A percentile compares a stretch with the other conserved stretches of the same genome.
Conservation (phyloP, 2,797 vertebrate genomes). For the Spondyliosoma cantharus region DNA sequence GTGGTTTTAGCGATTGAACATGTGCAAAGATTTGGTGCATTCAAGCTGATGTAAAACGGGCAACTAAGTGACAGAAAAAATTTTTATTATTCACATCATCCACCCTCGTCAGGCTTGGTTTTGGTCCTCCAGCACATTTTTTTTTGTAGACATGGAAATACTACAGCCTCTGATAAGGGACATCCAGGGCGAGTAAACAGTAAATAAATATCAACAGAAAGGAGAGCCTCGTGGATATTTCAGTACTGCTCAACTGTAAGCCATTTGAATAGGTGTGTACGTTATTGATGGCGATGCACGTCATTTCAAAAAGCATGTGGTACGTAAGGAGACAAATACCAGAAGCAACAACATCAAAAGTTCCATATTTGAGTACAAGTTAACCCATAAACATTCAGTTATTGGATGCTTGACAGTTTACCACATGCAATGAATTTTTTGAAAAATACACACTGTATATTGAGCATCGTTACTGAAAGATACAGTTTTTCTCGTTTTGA, state of each 20-base stretch:
- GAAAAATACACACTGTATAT: conserved; percentile 46
- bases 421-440: conserved; percentile 63
- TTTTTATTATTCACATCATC: conserved; percentile 71
- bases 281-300: conserved; percentile 51
- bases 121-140: conserved; percentile 30
- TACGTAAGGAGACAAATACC: conserved; percentile 57
- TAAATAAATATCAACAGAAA: conserved; percentile 43
- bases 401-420: conserved; percentile 60
- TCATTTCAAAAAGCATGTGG: conserved; percentile 56
- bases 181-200: conserved; percentile 31
- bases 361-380: conserved; percentile 62
- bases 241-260: conserved; percentile 44
- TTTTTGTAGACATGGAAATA: conserved; percentile 29
- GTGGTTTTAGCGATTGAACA: conserved; percentile 28
- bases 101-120: conserved; percentile 39
- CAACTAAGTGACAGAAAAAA: conserved; percentile 50
- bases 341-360: conserved; percentile 67
- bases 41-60: conserved; percentile 58
- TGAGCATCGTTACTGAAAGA: conserved; percentile 41
- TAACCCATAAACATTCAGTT: conserved; percentile 63
- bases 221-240: conserved; percentile 48
- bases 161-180: conserved; percentile 13
- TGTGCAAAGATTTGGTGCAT: conserved; percentile 58
- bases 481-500: conserved; percentile 23
- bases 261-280: conserved; percentile 47